Evolutionary conservation across 1,140 invertebrate genomes (phyloP), one percentile per base, ranked within the genome.

Genomic region (Heliconius melpomene): DNA sequence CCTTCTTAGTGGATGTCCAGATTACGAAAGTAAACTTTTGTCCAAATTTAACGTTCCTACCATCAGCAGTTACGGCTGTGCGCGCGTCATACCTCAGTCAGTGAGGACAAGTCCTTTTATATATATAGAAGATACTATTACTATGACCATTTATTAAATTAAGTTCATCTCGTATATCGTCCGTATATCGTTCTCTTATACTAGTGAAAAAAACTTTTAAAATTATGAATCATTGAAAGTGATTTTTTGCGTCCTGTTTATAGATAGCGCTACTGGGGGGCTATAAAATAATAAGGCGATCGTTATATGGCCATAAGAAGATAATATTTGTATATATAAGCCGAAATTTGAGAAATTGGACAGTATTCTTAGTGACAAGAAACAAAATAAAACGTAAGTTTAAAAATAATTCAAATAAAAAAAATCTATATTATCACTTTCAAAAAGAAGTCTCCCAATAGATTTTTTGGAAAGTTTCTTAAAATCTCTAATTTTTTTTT

Each of bases 281-380:
- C 60, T 26, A 66, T 66, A 66, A 66, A 66, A 66, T 66, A 26
- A 66, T 26, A 9, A 26, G 9, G 8, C 29, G 60, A 57, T 57
- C n/a, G 20, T 66, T 66, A 66, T 66, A 66, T 66, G 60, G 23
- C 60, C 23, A 29, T 66, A 66, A 29, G 2, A 66, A 66, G 60
- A 66, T 66, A 66, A 66, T 66, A 26, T 66, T 66, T 66, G 8
- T 29, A 3, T 66, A 66, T 66, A 66, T 66, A 66, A 66, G n/a
- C 26, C 11, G 26, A 29, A 13, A 23, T 66, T 26, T 66, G n/a
- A 16, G 9, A 26, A 29, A 66, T 66, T 66, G 13, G 3, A 66
- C 60, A 66, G 60, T 66, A 66, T 29, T 13, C 23, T 66, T 46
- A 26, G 7, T 16, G 11, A 66, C 23, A 66, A 66, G 23, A 60